Evolutionary conservation across 2,113 vertebrate species (phyloP).

Genomic region (Egretta garzetta): DNA sequence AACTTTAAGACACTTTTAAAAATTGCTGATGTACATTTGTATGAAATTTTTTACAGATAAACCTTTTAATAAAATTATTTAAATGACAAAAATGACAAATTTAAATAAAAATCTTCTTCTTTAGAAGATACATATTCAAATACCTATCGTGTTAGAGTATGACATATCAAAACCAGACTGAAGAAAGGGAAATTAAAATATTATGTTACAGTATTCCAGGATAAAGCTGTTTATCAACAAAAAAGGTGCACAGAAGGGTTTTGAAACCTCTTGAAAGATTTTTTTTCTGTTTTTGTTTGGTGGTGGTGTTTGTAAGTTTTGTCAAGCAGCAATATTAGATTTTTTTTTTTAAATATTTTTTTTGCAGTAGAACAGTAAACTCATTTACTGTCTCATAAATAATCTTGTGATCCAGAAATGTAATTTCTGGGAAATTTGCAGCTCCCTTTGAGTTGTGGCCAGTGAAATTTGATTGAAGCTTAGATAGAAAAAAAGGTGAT

Average conservation of each 20-base stretch:
- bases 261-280: neutral
- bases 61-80: neutral
- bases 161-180: neutral
- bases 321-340: neutral
- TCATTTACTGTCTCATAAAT: neutral
- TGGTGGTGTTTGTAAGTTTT: neutral
- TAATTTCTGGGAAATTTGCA: neutral
- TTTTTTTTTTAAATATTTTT: neutral
- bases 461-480: slow-evolving; percentile 30
- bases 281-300: neutral
- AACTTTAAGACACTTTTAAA: neutral
- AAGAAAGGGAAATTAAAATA: neutral
- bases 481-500: neutral
- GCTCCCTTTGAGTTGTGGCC: neutral
- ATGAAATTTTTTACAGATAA: neutral
- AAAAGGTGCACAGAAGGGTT: neutral
- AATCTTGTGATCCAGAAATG: neutral
- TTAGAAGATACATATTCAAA: neutral
- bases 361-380: neutral
- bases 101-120: neutral
- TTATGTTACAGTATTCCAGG: neutral
- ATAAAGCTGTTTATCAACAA: neutral
- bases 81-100: neutral
- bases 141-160: neutral
- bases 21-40: neutral